Conservation (phyloP, 2,797 vertebrate species). For the Pantherophis alleghaniensis region DNA sequence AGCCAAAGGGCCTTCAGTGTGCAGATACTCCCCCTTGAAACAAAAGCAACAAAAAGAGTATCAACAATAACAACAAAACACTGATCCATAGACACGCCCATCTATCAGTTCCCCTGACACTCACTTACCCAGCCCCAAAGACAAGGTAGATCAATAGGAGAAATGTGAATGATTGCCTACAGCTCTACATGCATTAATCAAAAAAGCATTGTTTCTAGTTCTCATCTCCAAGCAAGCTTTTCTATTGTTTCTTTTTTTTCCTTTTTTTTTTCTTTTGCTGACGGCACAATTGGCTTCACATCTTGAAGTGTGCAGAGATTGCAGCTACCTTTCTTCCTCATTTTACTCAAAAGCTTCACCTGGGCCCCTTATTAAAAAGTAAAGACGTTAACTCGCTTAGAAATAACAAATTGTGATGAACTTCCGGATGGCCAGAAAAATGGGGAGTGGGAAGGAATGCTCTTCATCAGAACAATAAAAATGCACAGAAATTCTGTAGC, state of each 20-base stretch:
- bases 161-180: not conserved
- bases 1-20: conserved; percentile 8
- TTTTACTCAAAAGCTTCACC: no score
- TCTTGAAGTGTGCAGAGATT: not conserved
- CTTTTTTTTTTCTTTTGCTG: not conserved
- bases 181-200: not conserved
- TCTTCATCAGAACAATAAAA: not conserved
- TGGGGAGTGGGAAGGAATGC: not conserved
- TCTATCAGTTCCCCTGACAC: not conserved
- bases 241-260: not conserved
- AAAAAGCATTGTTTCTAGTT: conserved; percentile 16
- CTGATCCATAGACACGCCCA: not conserved
- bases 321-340: not conserved
- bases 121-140: conserved; percentile 4
- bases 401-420: not conserved
- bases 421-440: not conserved
- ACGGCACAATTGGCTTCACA: not conserved
- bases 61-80: not conserved
- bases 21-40: not conserved
- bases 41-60: not conserved
- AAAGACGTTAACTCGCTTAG: not conserved
- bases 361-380: no score
- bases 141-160: not conserved
- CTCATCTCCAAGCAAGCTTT: conserved; percentile 3
- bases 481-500: not conserved